Base-by-base conservation (phyloP, 2,113 vertebrate genomes). In the Spilogale gracilis region DNA sequence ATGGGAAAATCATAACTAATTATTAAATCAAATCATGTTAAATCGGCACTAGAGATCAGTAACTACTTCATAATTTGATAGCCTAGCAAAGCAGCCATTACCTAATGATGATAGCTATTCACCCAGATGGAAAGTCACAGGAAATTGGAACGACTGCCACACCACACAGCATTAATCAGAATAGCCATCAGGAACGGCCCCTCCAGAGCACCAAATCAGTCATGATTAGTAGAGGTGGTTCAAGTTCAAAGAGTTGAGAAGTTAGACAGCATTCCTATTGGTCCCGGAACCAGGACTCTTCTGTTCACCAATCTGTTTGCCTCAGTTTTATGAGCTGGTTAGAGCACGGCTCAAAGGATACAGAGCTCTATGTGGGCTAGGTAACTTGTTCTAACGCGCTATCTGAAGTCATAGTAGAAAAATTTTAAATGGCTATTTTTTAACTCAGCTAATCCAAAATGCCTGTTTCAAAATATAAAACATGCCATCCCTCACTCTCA, bases 101-200 rank as follows among this genome's bases (percentile, higher is more conserved):
- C 95, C 93, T 98, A 96, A 98, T 97, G 93, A 98, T 96, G 96
- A 96, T 86, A 97, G 96, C 95, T 96, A 97, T 97, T 98, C 97
- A 96, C 83, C 86, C 96, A 98, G 97, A 97, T 98, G 96, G 94
- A 93, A 97, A 97, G 95, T 97, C 96, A 96, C 87, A 96, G 92
- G 96, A 96, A 95, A 95, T 92, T 94, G 87, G 82, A 94, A 82
- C 48, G 48, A 88, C 92, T 97, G 94, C 89, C 89, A 94, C 92
- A 95, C 86, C 89, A 92, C 87, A 95, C 67, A 60, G 92, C 87
- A 97, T 97, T 98, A 97, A 97, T 97, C 96, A 97, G 96, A 94
- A 85, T 88, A 92, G 92, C 94, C 92, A 92, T 89, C 90, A 96
- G 90, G 63, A 96, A 96, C 90, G 89, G 76, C 78, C 86, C 89